phyloP scores from a whole-genome alignment of 2,888 invertebrate species.

The Pterostichus niger region DNA sequence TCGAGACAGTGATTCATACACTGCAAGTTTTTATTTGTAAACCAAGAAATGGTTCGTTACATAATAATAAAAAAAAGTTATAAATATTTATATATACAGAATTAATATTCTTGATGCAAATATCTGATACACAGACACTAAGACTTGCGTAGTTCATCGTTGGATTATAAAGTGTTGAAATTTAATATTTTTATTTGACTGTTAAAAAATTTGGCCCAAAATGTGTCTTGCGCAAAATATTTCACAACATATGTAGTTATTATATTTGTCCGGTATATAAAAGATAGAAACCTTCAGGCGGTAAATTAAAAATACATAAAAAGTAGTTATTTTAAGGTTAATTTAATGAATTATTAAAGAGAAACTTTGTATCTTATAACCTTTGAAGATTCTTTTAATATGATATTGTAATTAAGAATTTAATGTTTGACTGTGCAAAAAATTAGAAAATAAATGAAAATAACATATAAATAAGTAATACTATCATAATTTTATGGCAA shows the following conservation, averaged over 20 bases:
- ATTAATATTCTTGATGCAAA: slow-evolving; percentile 1
- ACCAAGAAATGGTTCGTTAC: slow-evolving; percentile 15
- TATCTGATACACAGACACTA: neutral
- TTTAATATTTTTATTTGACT: neutral
- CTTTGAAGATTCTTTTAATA: no score
- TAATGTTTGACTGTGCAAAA: no score
- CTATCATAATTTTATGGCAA: no score
- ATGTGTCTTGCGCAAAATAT: slow-evolving; percentile 3
- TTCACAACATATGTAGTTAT: neutral
- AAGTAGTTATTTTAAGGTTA: neutral
- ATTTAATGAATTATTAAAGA: neutral
- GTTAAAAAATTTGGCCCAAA: neutral
- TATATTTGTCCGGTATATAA: neutral
- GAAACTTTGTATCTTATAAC: neutral
- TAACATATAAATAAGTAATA: no score
- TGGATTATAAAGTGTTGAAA: slow-evolving; percentile 16
- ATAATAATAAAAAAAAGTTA: neutral
- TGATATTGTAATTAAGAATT: no score
- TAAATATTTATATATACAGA: slow-evolving; percentile 35
- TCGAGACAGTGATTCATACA: slow-evolving; percentile 28
- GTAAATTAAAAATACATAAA: neutral
- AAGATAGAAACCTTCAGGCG: slow-evolving; percentile 2
- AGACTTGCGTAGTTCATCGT: neutral
- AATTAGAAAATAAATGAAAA: no score
- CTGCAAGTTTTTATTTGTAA: slow-evolving; percentile 8